Evolutionary conservation across 2,797 vertebrate species (phyloP).

Genomic region (Corythornis leucogaster): DNA sequence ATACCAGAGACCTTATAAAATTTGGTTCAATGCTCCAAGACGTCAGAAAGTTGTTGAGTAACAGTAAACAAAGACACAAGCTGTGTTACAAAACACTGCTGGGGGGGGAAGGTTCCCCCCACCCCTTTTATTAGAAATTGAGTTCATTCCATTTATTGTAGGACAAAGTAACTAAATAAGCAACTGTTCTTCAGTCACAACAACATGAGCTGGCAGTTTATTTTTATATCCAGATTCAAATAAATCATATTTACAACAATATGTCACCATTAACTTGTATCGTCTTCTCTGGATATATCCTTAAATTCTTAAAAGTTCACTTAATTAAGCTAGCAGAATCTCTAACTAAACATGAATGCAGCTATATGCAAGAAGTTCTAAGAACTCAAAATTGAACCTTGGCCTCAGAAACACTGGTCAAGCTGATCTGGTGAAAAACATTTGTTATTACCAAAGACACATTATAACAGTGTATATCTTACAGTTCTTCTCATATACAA

Average conservation of each 20-base stretch:
- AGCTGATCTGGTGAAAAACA: background rate
- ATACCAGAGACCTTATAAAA: background rate
- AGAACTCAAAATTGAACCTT: background rate
- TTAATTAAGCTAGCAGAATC: background rate
- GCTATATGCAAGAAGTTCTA: background rate
- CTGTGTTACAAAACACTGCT: background rate
- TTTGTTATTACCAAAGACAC: background rate
- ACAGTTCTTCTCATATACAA: background rate
- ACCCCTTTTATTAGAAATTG: background rate
- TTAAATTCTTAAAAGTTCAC: background rate
- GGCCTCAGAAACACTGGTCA: background rate
- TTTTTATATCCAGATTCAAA: background rate
- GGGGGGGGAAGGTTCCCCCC: accelerated
- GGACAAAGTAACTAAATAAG: background rate
- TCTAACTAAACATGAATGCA: background rate
- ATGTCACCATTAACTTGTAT: background rate
- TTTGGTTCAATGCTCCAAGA: background rate
- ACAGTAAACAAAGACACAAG: background rate
- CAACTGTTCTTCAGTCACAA: background rate
- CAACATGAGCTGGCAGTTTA: background rate
- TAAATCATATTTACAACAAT: background rate
- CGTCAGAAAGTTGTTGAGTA: background rate
- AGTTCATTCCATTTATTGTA: background rate
- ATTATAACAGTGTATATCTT: background rate
- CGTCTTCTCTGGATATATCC: background rate